Evolutionary conservation across 2,797 vertebrate genomes (phyloP), one percentile per base, ranked within the genome.

Genomic region (Amphiprion clarkii): DNA sequence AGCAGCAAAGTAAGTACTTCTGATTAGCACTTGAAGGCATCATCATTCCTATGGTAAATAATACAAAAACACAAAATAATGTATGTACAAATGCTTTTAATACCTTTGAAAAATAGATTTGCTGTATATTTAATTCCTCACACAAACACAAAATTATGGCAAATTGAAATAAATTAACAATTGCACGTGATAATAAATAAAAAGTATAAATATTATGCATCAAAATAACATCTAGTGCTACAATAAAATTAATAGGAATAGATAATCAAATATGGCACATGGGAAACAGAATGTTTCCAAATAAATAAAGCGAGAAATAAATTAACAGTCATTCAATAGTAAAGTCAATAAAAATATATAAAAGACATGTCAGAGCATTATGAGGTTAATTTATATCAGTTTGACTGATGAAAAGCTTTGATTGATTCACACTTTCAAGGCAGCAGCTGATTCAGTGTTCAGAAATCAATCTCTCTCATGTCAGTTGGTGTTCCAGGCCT

Each of bases 391-490:
- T 93, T 87, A 88, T 54, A 93, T 93, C 94, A 95, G 94, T 95
- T 93, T 90, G 49, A 95, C 94, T 93, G 93, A 94, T 94, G 62
- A 74, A 56, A 69, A 11, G 14, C 25, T 83, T 69, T 71, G 78
- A 86, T 89, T 90, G 84, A 84, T 87, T 88, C 66, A 57, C 81
- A 87, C 46, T 86, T 85, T 72, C 64, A 62, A 73, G 72, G 49
- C 27, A 61, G 55, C 21, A 44, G 40, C 17, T 46, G 42, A 72
- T 53, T 74, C 46, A 36, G 49, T 68, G 68, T 72, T 92, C 82
- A 96, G 75, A 96, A 94, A 81, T 95, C 92, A 66, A 95, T 90
- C 58, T 95, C 95, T 82, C 93, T 92, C 88, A 96, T 94, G 84
- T 95, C 94, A 3, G 94, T 94, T 0, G 95, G 95, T 0, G 95